Evolutionary conservation across 2,113 vertebrate genomes (phyloP), one percentile per base, ranked within the genome.

Genomic region (Eleginops maclovinus): DNA sequence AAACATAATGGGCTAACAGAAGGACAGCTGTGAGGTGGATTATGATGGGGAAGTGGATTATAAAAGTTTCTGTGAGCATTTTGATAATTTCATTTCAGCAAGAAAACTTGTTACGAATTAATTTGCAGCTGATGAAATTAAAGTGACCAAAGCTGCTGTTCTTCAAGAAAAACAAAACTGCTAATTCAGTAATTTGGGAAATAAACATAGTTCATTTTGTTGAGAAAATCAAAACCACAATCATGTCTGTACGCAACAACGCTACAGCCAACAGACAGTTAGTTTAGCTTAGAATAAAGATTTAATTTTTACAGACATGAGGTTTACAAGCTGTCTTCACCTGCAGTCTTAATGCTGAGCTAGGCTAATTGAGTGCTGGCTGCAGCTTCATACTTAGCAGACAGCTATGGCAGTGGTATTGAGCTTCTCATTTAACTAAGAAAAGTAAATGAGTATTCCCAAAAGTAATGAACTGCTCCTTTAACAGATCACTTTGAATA

Each of bases 111-210:
- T 2, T 0, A 24, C 10, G 62, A 16, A 63, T 44, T 69, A 68
- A 0, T 64, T 46, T 10, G 3, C 16, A 49, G 26, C 15, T 47
- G 12, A 44, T 13, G 46, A 10, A 56, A 59, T 43, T 73, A 2
- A 64, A 69, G 41, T 44, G 36, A 81, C n/a, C 31, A n/a, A 28
- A 78, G 68, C 5, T 16, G 56, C 43, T 74, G 63, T 65, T 56
- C 22, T 31, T 24, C 15, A 0, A 40, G 46, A 73, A 56, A 0
- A 15, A 19, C 22, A 53, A 62, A 64, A 70, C 6, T 19, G 78
- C 55, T 6, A 51, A 68, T 2, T 50, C 51, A 36, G 22, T 9
- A 61, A 64, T 63, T 68, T 41, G 19, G 49, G 56, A 49, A 68
- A 51, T 16, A 36, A 6, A 0, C 4, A 24, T 3, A 0, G 8